Evolutionary conservation across 2,888 invertebrate genomes (phyloP).

Genomic region (Parapristionchus giblindavisi): DNA sequence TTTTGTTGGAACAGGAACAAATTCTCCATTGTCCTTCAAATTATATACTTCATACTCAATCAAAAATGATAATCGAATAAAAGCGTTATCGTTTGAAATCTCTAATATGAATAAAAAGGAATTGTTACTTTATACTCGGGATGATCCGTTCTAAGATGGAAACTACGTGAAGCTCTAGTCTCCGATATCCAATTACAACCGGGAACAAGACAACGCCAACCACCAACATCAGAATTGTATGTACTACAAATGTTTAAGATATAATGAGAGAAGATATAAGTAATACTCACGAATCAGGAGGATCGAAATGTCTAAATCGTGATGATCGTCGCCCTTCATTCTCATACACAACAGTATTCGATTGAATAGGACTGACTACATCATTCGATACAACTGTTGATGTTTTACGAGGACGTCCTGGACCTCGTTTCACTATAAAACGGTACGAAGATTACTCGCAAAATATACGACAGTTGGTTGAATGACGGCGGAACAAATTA

Average conservation of each 20-base stretch:
- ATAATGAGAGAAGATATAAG: too few relatives aligned
- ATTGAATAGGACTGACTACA: neutral
- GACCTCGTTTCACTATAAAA: slow-evolving; percentile 10
- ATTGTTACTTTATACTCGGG: slow-evolving; percentile 32
- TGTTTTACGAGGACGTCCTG: slow-evolving; percentile 27
- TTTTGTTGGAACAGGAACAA: neutral
- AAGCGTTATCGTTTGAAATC: neutral
- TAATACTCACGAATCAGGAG: slow-evolving; percentile 9
- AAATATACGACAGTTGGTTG: neutral
- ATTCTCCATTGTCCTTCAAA: slow-evolving; percentile 1
- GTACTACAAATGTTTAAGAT: slow-evolving; percentile 3
- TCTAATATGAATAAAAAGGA: neutral
- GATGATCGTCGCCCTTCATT: slow-evolving; percentile 16
- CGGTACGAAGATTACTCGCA: neutral
- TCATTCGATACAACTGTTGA: neutral
- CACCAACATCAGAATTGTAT: slow-evolving; percentile 1
- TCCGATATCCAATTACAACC: slow-evolving; percentile 34
- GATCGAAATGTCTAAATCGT: neutral
- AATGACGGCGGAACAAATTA: slow-evolving; percentile 21
- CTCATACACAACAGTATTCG: neutral
- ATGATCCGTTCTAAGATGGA: slow-evolving; percentile 42
- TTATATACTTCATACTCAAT: too few relatives aligned
- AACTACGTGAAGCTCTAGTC: slow-evolving; percentile 40
- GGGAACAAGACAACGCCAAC: slow-evolving; percentile 24
- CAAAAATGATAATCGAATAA: too few relatives aligned